phyloP scores from a whole-genome alignment of 2,888 invertebrate genomes.

The Microctonus brassicae region DNA sequence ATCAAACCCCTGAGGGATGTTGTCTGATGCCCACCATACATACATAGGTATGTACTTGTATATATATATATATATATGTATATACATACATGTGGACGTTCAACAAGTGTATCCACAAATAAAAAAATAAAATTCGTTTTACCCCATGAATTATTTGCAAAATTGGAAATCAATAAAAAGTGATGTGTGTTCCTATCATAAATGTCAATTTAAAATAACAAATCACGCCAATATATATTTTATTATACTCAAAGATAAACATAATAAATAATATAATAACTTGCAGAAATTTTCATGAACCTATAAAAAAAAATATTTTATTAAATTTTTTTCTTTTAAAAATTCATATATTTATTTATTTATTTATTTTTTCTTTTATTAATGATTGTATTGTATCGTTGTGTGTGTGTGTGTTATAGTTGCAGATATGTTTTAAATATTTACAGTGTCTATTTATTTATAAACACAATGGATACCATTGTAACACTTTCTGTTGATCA shows the following conservation, averaged over 20 bases:
- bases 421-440: conserved; percentile 11
- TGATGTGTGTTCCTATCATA: conserved; percentile 46
- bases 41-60: too few relatives aligned
- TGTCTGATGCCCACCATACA: conserved; percentile 47
- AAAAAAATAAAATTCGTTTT: conserved; percentile 42
- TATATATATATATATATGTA: conserved; percentile 12
- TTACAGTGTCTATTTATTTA: conserved; percentile 37
- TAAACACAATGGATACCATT: conserved; percentile 49
- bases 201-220: conserved; percentile 13
- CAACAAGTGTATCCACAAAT: conserved; percentile 67
- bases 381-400: conserved; percentile 37
- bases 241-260: too few relatives aligned
- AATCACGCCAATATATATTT: conserved; percentile 23
- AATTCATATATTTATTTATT: too few relatives aligned
- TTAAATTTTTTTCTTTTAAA: too few relatives aligned
- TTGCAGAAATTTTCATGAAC: too few relatives aligned
- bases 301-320: too few relatives aligned
- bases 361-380: conserved; percentile 15
- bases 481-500: conserved; percentile 42
- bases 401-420: background rate
- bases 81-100: conserved; percentile 54
- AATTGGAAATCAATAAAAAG: conserved; percentile 68
- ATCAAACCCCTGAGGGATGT: conserved; percentile 39
- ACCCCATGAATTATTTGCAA: conserved; percentile 63
- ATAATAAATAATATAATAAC: too few relatives aligned